Base-by-base conservation (phyloP, 2,797 vertebrate genomes). In the Acanthurus tractus region DNA sequence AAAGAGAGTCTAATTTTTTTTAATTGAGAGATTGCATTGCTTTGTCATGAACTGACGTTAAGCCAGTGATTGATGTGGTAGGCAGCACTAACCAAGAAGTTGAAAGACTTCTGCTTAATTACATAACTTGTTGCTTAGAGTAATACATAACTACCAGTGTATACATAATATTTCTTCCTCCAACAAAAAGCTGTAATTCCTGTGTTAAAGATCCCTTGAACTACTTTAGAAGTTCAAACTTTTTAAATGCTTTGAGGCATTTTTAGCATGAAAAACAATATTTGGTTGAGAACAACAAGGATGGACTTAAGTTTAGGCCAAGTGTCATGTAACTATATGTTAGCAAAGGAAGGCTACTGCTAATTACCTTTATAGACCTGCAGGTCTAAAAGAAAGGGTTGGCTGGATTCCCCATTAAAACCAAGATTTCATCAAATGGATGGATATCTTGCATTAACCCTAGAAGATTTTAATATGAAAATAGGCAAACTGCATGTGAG, bases 161-260 rank as follows among this genome's bases (percentile, higher is more conserved):
- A 34, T 58, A 17, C 20, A 22, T 4, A 23, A 11, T 59, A 74
- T 63, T 84, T 79, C 6, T 63, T 63, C 36, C 14, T 38, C 55
- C 15, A 76, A 54, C 1, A 34, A 59, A 75, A 38, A 25, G 42
- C 23, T 49, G 55, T 54, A 15, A 59, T 46, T 62, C 15, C 42
- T 6, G 3, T n/a, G n/a, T 69, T 68, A 74, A 79, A 63, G 70
- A 52, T 72, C 55, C 7, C 44, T 5, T 54, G n/a, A 70, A 79
- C 73, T 38, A 14, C 12, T 29, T 58, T 61, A 10, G 29, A 34
- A 34, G 29, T 34, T 34, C 29, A 7, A 50, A 40, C 15, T 15
- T 18, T 38, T 62, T 52, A 5, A 6, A 29, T n/a, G 15, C 14
- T 55, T 69, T 74, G 14, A 50, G 3, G 15, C 6, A 22, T 59